phyloP scores from a whole-genome alignment of 1,140 invertebrate species.

The Cyphomyrmex costatus region DNA sequence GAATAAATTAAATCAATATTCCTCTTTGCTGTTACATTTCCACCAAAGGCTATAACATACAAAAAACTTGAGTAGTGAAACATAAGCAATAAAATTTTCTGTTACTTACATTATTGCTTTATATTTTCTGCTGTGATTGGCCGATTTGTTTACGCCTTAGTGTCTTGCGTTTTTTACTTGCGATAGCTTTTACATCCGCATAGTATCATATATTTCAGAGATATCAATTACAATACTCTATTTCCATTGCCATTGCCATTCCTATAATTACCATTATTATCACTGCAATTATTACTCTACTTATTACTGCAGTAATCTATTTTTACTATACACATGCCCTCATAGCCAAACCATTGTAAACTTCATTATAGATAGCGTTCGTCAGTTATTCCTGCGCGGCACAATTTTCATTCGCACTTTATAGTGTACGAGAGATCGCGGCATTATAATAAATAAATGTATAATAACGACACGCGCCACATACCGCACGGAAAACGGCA shows the following conservation, averaged over 20 bases:
- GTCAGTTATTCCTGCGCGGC: slow-evolving; percentile 12
- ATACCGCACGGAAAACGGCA: slow-evolving; percentile 79
- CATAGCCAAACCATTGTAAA: background rate
- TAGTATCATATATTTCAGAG: too few species aligned
- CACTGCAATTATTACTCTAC: background rate
- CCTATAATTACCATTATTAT: background rate
- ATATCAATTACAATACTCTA: background rate
- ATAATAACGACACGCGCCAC: slow-evolving; percentile 82
- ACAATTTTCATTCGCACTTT: slow-evolving; percentile 19
- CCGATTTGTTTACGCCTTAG: too few species aligned
- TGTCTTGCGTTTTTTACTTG: too few species aligned
- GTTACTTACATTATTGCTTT: too few species aligned
- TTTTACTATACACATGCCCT: slow-evolving; percentile 15
- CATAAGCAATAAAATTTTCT: too few species aligned
- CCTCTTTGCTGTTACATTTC: background rate
- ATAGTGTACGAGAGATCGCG: slow-evolving; percentile 22
- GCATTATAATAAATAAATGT: slow-evolving; percentile 82
- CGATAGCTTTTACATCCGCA: background rate
- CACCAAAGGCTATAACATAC: background rate
- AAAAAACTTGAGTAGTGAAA: too few species aligned
- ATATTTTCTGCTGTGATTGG: too few species aligned
- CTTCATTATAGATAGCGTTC: background rate
- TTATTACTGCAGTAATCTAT: background rate
- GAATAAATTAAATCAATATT: background rate
- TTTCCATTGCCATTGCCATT: background rate